These are phyloP conservation scores for Urosaurus nigricauda DNA, from an alignment of 2,797 vertebrate genomes.

Conservation along the genomic window DNA sequence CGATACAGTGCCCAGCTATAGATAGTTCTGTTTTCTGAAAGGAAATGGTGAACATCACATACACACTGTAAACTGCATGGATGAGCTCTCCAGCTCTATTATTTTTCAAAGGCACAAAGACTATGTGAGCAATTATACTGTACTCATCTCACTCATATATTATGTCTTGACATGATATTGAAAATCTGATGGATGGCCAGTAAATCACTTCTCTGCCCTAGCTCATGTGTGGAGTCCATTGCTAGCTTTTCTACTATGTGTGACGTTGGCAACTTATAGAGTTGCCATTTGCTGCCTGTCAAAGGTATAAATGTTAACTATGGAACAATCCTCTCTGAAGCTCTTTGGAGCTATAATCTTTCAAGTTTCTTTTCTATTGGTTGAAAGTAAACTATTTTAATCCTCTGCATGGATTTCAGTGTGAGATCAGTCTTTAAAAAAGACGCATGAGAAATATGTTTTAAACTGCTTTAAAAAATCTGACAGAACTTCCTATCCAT, in stretches of 20 bases:
- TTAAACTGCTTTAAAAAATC: slow-evolving; percentile 5
- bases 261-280: not conserved
- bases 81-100: slow-evolving; percentile 25
- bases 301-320: not conserved
- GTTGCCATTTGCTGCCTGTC: not conserved
- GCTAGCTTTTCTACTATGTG: not conserved
- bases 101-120: slow-evolving; percentile 44
- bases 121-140: slow-evolving; percentile 22
- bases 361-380: slow-evolving; percentile 11
- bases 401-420: not conserved
- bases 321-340: not conserved
- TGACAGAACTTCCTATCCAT: not conserved
- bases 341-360: not conserved
- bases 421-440: not conserved
- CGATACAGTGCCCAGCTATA: not conserved
- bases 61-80: not conserved
- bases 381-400: not conserved
- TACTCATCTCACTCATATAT: slow-evolving; percentile 33
- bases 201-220: slow-evolving; percentile 30
- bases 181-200: slow-evolving; percentile 13
- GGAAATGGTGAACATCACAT: not conserved
- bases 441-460: not conserved
- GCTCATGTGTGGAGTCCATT: not conserved
- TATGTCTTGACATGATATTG: slow-evolving; percentile 31
- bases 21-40: slow-evolving; percentile 10